Conservation (phyloP, 2,797 vertebrate species). For the Monodelphis domestica region DNA sequence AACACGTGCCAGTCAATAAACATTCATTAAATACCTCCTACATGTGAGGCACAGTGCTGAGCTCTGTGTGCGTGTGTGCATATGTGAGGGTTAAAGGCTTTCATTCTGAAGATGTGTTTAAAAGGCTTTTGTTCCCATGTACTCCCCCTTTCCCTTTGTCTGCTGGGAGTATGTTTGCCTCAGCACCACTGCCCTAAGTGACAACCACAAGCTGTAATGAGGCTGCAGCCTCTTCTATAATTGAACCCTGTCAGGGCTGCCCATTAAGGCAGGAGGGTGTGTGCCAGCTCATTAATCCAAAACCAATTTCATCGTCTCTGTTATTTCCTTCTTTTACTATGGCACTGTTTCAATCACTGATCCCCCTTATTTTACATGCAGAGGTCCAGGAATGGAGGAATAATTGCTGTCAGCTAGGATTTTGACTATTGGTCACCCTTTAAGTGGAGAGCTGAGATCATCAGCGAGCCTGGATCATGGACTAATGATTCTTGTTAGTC, state of each 20-base stretch:
- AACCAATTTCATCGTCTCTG: constrained; percentile 67
- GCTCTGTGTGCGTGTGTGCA: not conserved
- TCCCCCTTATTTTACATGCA: constrained; percentile 56
- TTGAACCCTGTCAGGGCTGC: constrained; percentile 80
- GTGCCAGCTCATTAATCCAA: constrained; percentile 83
- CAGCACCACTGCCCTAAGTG: constrained; percentile 72
- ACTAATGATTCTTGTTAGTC: constrained; percentile 67
- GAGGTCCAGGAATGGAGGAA: constrained; percentile 66
- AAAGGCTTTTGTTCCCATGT: constrained; percentile 69
- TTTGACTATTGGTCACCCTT: constrained; percentile 44
- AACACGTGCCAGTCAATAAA: not conserved
- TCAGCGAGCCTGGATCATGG: constrained; percentile 58
- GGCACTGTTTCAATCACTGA: constrained; percentile 57
- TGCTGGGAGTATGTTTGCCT: constrained; percentile 59
- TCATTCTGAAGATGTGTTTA: constrained; percentile 61
- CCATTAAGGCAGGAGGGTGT: constrained; percentile 73
- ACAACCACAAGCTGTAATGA: constrained; percentile 80
- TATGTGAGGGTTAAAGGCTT: not conserved
- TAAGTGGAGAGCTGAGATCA: constrained; percentile 59
- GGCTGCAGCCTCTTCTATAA: constrained; percentile 74
- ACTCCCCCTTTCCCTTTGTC: constrained; percentile 71
- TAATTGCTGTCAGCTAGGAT: constrained; percentile 68
- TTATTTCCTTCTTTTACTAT: constrained; percentile 63
- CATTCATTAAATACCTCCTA: not conserved
- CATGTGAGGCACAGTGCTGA: not conserved